Base-by-base conservation (phyloP, 2,797 vertebrate species). In the Carapus acus region DNA sequence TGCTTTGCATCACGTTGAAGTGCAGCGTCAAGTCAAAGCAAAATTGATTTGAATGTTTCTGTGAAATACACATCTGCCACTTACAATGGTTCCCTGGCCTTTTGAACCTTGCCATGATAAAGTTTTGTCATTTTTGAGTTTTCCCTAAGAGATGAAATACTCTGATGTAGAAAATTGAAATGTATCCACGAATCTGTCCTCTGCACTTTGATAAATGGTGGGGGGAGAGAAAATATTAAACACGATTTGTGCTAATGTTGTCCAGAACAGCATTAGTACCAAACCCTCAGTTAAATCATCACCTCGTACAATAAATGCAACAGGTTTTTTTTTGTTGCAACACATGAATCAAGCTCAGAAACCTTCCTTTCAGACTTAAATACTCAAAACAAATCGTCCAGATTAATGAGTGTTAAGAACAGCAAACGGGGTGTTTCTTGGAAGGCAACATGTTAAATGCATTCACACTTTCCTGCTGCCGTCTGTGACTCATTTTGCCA, bases 401-500 rank as follows among this genome's bases (percentile, higher is more conserved):
- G 24, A 27, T 27, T 27, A 27, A 48, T 41, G 22, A 22, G 29
- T 58, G 63, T 62, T 52, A 16, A 58, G n/a, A 44, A 54, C 14
- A 40, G 39, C 24, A 31, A 67, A 33, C 6, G 16, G n/a, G 17
- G 7, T 61, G 56, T 53, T 50, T 60, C 38, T 62, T 43, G 18
- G 19, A 60, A 58, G 43, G 50, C 7, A 4, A n/a, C 37, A 8
- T 58, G 52, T 74, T 42, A 8, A 49, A 44, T 62, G 58, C 57
- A 57, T 60, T 66, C 20, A 58, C 49, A n/a, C n/a, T 49, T 71
- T 59, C 73, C 61, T 75, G 61, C 48, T 50, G 62, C 57, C 43
- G 51, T 73, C 62, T 65, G 59, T 73, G 56, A 70, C 55, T 33
- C 6, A 63, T 78, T 79, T 76, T 74, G 65, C 73, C 31, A 7